Conservation (phyloP, 2,888 invertebrate species). For the Salticus scenicus region DNA sequence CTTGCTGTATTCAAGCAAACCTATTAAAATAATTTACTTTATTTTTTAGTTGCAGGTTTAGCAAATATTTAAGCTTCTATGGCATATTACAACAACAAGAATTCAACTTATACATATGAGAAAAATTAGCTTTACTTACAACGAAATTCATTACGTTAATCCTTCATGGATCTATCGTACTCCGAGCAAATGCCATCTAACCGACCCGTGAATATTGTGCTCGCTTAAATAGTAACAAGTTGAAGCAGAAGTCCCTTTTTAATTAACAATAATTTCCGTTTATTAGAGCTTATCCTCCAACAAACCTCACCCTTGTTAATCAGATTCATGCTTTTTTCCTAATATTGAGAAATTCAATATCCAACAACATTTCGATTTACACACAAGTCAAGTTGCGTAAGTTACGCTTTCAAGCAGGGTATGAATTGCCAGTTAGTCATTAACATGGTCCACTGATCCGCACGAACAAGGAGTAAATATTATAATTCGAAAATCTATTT, state of each 20-base stretch:
- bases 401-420: neutral
- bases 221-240: neutral
- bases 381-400: neutral
- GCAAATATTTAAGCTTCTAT: too few species aligned
- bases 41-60: too few species aligned
- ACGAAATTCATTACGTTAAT: neutral
- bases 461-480: neutral
- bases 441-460: neutral
- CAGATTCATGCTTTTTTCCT: neutral
- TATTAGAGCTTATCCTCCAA: slow-evolving; percentile 7
- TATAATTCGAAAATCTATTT: neutral
- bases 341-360: neutral
- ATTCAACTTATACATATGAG: too few species aligned
- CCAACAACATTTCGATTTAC: neutral
- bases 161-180: neutral
- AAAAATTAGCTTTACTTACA: too few species aligned
- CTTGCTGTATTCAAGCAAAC: too few species aligned
- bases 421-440: neutral
- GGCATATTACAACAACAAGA: too few species aligned
- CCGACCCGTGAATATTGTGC: neutral
- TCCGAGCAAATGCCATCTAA: neutral
- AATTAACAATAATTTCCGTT: neutral
- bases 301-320: neutral
- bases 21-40: too few species aligned
- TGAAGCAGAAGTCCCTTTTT: neutral